Conservation (phyloP, 2,113 vertebrate species). For the Pardalotus punctatus region DNA sequence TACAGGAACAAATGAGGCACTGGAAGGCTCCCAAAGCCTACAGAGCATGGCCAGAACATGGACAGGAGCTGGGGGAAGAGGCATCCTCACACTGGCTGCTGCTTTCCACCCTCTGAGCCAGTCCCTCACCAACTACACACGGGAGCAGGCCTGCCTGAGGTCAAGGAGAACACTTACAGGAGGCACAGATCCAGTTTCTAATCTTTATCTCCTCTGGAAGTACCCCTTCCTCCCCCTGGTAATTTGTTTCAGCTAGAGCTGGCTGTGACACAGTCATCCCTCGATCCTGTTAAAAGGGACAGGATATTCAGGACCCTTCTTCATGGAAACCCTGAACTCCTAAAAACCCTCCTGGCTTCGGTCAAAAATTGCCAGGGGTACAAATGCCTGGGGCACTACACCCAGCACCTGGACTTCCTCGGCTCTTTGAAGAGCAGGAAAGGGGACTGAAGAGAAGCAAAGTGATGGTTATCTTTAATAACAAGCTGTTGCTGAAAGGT, state of each 20-base stretch:
- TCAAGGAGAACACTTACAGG: background rate
- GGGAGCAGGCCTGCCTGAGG: background rate
- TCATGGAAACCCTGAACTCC: background rate
- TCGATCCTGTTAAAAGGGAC: background rate
- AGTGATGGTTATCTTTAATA: constrained; percentile 11
- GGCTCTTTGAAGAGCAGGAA: background rate
- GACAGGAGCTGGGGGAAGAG: background rate
- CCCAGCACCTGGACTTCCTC: background rate
- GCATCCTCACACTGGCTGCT: background rate
- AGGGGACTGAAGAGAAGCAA: background rate
- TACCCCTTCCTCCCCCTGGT: background rate
- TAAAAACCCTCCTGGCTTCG: background rate
- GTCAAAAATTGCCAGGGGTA: background rate
- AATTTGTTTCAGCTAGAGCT: background rate
- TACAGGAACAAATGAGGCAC: background rate
- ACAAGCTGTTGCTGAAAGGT: constrained; percentile 9
- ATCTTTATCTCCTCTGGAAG: background rate
- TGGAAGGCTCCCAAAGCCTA: background rate
- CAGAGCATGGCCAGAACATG: background rate
- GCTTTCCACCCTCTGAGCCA: background rate
- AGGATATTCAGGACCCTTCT: background rate
- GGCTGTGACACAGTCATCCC: background rate
- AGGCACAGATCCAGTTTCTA: background rate
- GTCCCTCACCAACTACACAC: background rate
- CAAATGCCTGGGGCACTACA: background rate